phyloP scores from a whole-genome alignment of 1,140 invertebrate species.

The Micrasema minimum region DNA sequence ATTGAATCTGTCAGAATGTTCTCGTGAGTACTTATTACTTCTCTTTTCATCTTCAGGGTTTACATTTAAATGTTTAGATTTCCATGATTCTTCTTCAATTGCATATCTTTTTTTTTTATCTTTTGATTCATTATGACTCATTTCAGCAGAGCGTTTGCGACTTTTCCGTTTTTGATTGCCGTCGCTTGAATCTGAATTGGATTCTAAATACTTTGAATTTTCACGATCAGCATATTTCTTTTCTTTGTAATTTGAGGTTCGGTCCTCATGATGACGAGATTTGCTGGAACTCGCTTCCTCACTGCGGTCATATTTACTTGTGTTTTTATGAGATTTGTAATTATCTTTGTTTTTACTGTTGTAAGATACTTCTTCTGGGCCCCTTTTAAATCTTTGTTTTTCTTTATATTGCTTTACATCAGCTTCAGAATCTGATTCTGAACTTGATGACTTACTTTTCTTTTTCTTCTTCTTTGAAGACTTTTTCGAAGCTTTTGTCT shows the following conservation, averaged over 20 bases:
- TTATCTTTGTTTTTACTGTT: constrained; percentile 54
- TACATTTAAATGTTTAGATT: no score
- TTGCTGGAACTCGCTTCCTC: constrained; percentile 48
- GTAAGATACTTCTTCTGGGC: no score
- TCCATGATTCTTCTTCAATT: no score
- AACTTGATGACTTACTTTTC: constrained; percentile 59
- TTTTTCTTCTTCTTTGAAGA: constrained; percentile 58
- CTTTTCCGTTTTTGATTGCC: constrained; percentile 53
- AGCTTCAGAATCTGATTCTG: constrained; percentile 65
- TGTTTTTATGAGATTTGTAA: constrained; percentile 45
- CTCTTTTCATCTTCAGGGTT: not conserved
- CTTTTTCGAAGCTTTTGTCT: constrained; percentile 23
- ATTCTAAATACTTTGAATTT: constrained; percentile 9
- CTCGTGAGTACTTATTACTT: constrained; percentile 9
- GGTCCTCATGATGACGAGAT: not conserved
- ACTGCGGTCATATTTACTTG: constrained; percentile 41
- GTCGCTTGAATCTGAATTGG: constrained; percentile 51
- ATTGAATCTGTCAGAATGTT: constrained; percentile 58
- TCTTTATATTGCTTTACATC: constrained; percentile 26
- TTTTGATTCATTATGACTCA: not conserved
- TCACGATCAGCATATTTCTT: not conserved
- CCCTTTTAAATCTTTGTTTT: not conserved
- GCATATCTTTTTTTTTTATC: not conserved
- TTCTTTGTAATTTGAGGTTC: no score
- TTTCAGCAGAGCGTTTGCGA: constrained; percentile 33